Conservation (phyloP, 1,140 invertebrate species). For the Aplysia californica region DNA sequence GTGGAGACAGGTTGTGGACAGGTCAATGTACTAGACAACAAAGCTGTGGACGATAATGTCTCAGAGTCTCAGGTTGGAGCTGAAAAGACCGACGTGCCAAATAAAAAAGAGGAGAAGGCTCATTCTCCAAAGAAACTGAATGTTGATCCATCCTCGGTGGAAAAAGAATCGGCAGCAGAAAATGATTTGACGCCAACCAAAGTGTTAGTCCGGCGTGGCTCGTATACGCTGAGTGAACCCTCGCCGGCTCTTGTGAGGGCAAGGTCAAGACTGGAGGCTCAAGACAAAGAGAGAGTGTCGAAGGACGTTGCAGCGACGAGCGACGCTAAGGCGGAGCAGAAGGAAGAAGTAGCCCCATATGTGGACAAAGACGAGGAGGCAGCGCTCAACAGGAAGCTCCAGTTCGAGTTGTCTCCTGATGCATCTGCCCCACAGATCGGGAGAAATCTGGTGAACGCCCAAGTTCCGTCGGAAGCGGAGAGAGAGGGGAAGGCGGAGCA, state of each 20-base stretch:
- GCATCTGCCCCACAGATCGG: background rate
- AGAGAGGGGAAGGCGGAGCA: slow-evolving; percentile 49
- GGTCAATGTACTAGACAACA: no score
- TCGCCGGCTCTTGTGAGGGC: slow-evolving; percentile 42
- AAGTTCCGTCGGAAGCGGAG: slow-evolving; percentile 25
- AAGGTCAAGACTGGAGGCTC: slow-evolving; percentile 1
- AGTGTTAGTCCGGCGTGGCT: slow-evolving; percentile 26
- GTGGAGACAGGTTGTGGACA: background rate
- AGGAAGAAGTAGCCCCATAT: background rate
- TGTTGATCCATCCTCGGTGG: background rate
- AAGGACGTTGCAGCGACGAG: background rate
- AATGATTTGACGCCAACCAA: background rate
- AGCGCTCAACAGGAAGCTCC: background rate
- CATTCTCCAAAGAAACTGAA: slow-evolving; percentile 29
- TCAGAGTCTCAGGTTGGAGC: background rate
- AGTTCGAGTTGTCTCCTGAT: no score
- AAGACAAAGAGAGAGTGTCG: background rate
- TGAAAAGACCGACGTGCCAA: background rate
- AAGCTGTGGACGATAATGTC: no score
- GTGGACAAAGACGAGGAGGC: background rate
- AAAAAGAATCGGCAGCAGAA: background rate
- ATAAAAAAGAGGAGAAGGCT: background rate
- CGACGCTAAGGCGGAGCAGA: background rate
- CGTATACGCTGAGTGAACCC: slow-evolving; percentile 43
- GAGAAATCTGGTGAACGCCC: background rate